Evolutionary conservation across 2,888 invertebrate genomes (phyloP), one percentile per base, ranked within the genome.

Genomic region (Philonicus albiceps): DNA sequence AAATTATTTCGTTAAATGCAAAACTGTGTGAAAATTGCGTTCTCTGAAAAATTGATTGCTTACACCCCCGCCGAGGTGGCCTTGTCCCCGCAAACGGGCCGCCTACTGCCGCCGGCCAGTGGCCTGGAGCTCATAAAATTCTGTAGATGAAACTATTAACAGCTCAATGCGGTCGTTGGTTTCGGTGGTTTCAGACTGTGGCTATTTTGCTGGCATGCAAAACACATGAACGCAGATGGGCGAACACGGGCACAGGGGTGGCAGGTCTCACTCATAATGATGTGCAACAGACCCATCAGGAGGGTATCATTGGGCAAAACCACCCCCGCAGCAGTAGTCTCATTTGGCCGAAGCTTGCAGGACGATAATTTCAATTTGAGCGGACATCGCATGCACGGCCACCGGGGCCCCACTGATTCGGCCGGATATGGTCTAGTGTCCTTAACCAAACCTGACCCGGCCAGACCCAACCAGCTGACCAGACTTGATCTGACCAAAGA

Each of bases 301-400:
- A 72, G 37, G 72, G 16, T 73, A 84, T 84, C 84, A 84, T 73
- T 84, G 73, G n/a, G 30, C 73, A 40, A 73, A 84, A 73, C 84
- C 43, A 73, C 84, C 84, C 43, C 84, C 73, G 72, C 84, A 73
- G 6, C 73, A 73, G 84, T 84, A 84, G 84, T 73, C 73, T 43
- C 84, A 73, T 73, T 84, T 73, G 84, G 84, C 73, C 27, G 3
- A 73, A 7, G 7, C 37, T 31, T n/a, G 72, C 43, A 31, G 19
- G 37, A 84, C 43, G 87, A 86, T 87, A 81, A 87, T 87, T 87
- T 87, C 87, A 87, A 87, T 87, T 87, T 75, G 87, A 87, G 86
- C 81, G 49, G 86, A 87, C 86, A 86, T 64, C 64, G 27, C 64
- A 64, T 22, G 27, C 64, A 64, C 11, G 74, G 75, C 37, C 74